Conservation (phyloP, 35 echinoderm and acorn worm genomes). For the Amphiura filiformis region DNA sequence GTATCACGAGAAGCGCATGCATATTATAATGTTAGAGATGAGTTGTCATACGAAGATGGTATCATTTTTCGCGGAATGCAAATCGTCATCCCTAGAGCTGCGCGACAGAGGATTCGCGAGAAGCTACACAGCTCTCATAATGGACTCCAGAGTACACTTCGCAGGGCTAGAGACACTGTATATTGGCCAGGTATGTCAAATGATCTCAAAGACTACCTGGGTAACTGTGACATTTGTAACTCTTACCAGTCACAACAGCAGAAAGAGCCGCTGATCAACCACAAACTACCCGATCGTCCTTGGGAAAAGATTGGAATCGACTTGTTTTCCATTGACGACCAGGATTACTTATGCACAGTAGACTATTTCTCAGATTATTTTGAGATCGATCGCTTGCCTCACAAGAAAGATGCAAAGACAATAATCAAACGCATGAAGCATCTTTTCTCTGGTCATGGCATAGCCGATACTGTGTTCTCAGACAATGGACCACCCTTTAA, state of each 20-base stretch:
- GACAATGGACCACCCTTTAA: constrained; percentile 77
- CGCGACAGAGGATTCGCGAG: background rate
- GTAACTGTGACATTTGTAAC: constrained; percentile 19
- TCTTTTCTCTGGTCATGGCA: constrained; percentile 59
- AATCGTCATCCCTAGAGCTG: constrained; percentile 19
- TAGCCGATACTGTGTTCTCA: constrained; percentile 24
- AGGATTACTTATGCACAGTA: constrained; percentile 59
- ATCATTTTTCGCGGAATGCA: constrained; percentile 31
- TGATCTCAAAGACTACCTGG: constrained; percentile 41
- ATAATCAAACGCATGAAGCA: constrained; percentile 41
- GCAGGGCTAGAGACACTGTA: constrained; percentile 44
- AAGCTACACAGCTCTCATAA: constrained; percentile 46
- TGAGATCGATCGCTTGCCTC: constrained; percentile 24
- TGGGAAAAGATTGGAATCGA: constrained; percentile 61
- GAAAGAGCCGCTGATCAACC: constrained; percentile 54
- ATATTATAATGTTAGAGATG: constrained; percentile 41
- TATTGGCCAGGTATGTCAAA: constrained; percentile 61
- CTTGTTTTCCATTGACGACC: constrained; percentile 40
- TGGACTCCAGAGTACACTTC: constrained; percentile 44
- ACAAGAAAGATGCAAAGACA: constrained; percentile 16
- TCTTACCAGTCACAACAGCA: constrained; percentile 18
- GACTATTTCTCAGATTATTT: constrained; percentile 65
- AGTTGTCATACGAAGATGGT: constrained; percentile 46
- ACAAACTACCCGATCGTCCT: constrained; percentile 43
- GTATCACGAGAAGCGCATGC: background rate